Percentiles rank a stretch among this genome's conserved stretches.
Evolutionary conservation across 2,113 vertebrate species (phyloP).

Genomic region (Martes martes): DNA sequence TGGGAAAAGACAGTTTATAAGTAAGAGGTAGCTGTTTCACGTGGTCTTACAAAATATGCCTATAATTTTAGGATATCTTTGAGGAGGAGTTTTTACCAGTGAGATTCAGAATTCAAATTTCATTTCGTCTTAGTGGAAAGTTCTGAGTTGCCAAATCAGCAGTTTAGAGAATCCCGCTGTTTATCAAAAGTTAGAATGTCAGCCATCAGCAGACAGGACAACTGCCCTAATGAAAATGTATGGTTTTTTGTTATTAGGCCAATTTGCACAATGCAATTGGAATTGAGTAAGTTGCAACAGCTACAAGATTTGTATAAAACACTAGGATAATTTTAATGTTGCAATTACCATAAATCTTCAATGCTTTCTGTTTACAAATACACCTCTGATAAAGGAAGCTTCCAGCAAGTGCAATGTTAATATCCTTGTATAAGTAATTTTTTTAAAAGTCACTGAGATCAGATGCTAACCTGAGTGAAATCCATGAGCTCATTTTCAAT

Average conservation of each 20-base stretch:
- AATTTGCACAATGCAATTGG: conserved; percentile 23
- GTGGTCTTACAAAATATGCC: background rate
- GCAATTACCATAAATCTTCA: background rate
- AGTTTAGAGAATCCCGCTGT: background rate
- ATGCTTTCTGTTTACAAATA: conserved; percentile 20
- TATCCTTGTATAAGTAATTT: background rate
- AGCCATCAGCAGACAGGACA: background rate
- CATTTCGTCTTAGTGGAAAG: background rate
- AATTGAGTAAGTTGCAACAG: background rate
- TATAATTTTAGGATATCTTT: background rate
- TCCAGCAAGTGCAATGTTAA: conserved; percentile 36
- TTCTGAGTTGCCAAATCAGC: background rate
- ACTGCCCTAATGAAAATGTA: conserved; percentile 27
- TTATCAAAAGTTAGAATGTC: conserved; percentile 19
- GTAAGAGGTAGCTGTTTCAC: background rate
- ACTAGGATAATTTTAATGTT: background rate
- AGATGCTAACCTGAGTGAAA: background rate
- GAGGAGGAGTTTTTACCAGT: background rate
- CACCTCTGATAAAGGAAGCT: background rate
- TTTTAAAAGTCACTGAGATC: background rate
- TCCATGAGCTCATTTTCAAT: conserved; percentile 4
- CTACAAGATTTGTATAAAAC: background rate
- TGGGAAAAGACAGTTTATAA: background rate
- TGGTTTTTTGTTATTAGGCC: conserved; percentile 15
- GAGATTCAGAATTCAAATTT: background rate